Evolutionary conservation across 2,888 invertebrate genomes (phyloP).

Genomic region (Calameuta idolon): DNA sequence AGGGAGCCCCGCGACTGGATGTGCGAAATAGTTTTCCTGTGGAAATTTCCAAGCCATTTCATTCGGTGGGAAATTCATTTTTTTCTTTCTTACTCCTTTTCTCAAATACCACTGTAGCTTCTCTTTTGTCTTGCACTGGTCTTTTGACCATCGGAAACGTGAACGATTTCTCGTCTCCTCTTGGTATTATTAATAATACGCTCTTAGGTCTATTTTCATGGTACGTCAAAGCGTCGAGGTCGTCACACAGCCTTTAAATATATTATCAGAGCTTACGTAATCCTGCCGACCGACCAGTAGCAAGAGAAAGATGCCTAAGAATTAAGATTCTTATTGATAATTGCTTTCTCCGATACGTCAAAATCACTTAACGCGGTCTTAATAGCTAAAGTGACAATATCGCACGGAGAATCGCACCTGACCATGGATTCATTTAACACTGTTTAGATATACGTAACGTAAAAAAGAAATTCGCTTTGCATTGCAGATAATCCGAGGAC

Average conservation of each 20-base stretch:
- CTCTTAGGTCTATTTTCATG: conserved; percentile 34
- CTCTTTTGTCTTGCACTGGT: background rate
- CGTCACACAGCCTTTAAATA: conserved; percentile 22
- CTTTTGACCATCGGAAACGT: background rate
- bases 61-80: background rate
- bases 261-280: conserved; percentile 16
- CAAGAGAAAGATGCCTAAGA: background rate
- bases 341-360: background rate
- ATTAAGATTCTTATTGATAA: background rate
- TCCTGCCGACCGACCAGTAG: background rate
- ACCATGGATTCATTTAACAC: background rate
- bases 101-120: background rate
- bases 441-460: background rate
- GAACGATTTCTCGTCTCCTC: background rate
- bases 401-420: background rate
- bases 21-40: background rate
- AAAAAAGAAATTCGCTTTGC: background rate
- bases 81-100: too few species aligned
- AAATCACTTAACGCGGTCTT: background rate
- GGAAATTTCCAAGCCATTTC: background rate
- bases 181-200: conserved; percentile 31
- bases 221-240: conserved; percentile 31
- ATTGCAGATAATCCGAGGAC: background rate
- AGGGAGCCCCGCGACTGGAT: background rate
- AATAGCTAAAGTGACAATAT: background rate